Evolutionary conservation across 2,888 invertebrate species (phyloP), one percentile per base, ranked within the genome.

Genomic region (Poecilus cupreus): DNA sequence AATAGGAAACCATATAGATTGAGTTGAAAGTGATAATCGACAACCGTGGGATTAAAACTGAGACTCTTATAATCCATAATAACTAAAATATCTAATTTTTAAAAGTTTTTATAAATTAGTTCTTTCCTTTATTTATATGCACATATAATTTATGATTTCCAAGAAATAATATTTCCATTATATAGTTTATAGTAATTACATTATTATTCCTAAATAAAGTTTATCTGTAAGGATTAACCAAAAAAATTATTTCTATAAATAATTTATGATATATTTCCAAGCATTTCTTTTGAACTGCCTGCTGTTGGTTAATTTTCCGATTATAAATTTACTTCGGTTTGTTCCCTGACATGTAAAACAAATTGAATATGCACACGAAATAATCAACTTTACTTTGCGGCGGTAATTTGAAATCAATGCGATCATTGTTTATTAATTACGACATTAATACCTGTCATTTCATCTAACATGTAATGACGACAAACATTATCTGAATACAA

Each of bases 371-470:
- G 11, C 26, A 6, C 60, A 60, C 60, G 60, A 60, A 26, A 60
- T 60, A 60, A 60, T 60, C n/a, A 60, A 54, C 54, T 54, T 54
- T 13, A 22, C 22, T 60, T 60, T 10, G 10, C 26, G 24, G 60
- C 32, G 26, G 26, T 60, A 60, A 60, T 60, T 60, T 60, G 60
- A 60, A 60, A 60, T 60, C 60, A 60, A 60, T 60, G 60, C 26
- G n/a, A 24, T 11, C 5, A 43, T 70, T 39, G 39, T 22, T 70
- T 39, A 70, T 70, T 70, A 70, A 70, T 70, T 70, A 39, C 70
- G 70, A 22, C 43, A 70, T 39, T 70, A 43, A 20, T 70, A 18
- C 18, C 37, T 70, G 70, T 70, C 70, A 70, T 39, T 16, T 20
- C 11, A 26, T 32, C 37, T 70, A 37, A 37, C 22, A 3, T 39